Evolutionary conservation across 2,888 invertebrate species (phyloP).

Genomic region (Apodemia mormo): DNA sequence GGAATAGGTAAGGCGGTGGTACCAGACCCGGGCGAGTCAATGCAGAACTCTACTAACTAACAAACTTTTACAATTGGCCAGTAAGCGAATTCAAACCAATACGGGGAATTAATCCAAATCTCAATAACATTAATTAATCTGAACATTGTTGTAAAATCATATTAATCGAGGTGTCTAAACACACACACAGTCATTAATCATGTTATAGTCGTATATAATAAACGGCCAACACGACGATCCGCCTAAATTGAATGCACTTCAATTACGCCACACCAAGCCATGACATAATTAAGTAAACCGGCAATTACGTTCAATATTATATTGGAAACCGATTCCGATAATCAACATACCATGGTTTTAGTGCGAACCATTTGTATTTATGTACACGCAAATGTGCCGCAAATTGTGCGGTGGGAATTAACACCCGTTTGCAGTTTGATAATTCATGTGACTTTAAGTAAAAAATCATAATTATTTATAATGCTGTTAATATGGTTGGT

Average conservation of each 20-base stretch:
- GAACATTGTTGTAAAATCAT: not conserved
- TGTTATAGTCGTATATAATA: not conserved
- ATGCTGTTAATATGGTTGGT: no score
- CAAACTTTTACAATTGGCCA: no score
- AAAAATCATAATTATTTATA: no score
- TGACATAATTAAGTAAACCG: constrained; percentile 26
- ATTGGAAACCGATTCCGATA: constrained; percentile 23
- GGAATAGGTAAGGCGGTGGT: no score
- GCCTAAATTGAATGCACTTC: constrained; percentile 18
- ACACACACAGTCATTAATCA: not conserved
- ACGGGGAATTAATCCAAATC: not conserved
- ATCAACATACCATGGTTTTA: constrained; percentile 16
- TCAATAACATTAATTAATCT: not conserved
- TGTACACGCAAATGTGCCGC: not conserved
- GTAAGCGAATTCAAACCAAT: not conserved
- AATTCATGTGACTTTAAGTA: no score
- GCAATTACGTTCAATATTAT: constrained; percentile 25
- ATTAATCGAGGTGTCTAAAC: not conserved
- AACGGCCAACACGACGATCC: constrained; percentile 1
- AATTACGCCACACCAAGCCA: constrained; percentile 22
- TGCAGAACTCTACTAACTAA: no score
- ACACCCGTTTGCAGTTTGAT: no score
- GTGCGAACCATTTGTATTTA: constrained; percentile 3
- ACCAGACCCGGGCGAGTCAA: no score
- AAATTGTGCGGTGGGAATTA: not conserved